Percentiles rank a stretch among this genome's conserved stretches.
Conservation (phyloP, 1,140 invertebrate genomes). For the Lutraria rhynchaena region DNA sequence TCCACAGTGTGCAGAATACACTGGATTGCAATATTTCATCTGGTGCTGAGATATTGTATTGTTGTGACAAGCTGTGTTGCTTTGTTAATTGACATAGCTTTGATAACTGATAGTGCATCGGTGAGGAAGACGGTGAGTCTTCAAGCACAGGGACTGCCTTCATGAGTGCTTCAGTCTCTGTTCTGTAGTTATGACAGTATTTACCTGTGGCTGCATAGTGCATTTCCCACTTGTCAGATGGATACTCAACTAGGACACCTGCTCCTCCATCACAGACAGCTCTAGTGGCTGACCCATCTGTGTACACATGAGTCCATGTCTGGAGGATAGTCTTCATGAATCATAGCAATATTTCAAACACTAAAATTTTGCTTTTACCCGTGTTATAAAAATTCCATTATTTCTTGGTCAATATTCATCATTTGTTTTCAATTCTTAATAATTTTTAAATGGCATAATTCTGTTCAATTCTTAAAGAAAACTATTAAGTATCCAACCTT, state of each 20-base stretch:
- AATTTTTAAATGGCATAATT: too few species aligned
- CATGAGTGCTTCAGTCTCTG: conserved; percentile 23
- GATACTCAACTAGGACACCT: conserved; percentile 17
- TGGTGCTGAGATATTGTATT: conserved; percentile 17
- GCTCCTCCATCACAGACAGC: too few species aligned
- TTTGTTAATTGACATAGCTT: conserved; percentile 22
- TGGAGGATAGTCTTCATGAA: too few species aligned
- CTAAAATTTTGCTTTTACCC: too few species aligned
- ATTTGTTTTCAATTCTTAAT: too few species aligned
- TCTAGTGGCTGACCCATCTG: too few species aligned
- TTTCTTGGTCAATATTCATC: too few species aligned
- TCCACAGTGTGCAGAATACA: conserved; percentile 39
- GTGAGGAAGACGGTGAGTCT: conserved; percentile 34
- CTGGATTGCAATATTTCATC: background rate
- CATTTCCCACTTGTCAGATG: background rate
- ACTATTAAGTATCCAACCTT: too few species aligned
- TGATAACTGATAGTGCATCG: conserved; percentile 37
- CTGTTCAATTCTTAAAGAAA: too few species aligned
- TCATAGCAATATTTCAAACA: too few species aligned
- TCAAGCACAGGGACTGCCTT: conserved; percentile 6
- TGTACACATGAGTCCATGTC: too few species aligned
- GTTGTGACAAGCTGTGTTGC: background rate
- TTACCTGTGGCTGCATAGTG: conserved; percentile 28
- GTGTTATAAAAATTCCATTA: too few species aligned
- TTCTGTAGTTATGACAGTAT: conserved; percentile 28